Conservation (phyloP, 2,113 vertebrate species). For the Phyllostomus discolor region DNA sequence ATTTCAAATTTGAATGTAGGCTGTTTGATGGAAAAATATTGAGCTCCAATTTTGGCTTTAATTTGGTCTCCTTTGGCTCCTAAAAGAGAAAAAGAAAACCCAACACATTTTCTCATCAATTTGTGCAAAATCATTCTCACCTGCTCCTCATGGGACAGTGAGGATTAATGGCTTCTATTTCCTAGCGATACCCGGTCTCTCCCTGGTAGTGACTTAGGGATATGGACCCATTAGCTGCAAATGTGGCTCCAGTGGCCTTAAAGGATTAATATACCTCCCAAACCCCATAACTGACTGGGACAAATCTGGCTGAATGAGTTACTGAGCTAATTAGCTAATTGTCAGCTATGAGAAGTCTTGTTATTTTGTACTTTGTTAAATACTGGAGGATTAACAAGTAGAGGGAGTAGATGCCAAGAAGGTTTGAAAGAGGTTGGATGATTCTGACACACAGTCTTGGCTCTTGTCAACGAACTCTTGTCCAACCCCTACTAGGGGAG, state of each 20-base stretch:
- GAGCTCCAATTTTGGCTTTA: constrained; percentile 14
- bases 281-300: constrained; percentile 43
- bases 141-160: constrained; percentile 27
- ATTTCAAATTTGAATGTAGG: constrained; percentile 35
- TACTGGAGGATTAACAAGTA: constrained; percentile 18
- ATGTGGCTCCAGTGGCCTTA: constrained; percentile 57
- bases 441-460: neutral
- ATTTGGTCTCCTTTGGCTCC: neutral
- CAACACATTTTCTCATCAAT: constrained; percentile 45
- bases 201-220: constrained; percentile 47
- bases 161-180: constrained; percentile 56
- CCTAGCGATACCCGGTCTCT: constrained; percentile 17
- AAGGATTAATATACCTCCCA: constrained; percentile 55
- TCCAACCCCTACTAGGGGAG: neutral
- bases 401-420: neutral
- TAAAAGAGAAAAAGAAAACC: constrained; percentile 23
- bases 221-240: constrained; percentile 59
- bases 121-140: constrained; percentile 61
- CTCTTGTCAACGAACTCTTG: neutral
- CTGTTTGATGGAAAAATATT: neutral
- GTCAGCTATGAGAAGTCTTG: constrained; percentile 51
- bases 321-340: constrained; percentile 67
- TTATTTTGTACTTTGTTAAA: constrained; percentile 52
- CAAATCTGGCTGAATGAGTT: constrained; percentile 52
- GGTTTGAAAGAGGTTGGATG: neutral